A percentile compares a stretch with the other conserved stretches of the same genome.
Conservation (phyloP, 2,797 vertebrate species). For the Spea hammondii region DNA sequence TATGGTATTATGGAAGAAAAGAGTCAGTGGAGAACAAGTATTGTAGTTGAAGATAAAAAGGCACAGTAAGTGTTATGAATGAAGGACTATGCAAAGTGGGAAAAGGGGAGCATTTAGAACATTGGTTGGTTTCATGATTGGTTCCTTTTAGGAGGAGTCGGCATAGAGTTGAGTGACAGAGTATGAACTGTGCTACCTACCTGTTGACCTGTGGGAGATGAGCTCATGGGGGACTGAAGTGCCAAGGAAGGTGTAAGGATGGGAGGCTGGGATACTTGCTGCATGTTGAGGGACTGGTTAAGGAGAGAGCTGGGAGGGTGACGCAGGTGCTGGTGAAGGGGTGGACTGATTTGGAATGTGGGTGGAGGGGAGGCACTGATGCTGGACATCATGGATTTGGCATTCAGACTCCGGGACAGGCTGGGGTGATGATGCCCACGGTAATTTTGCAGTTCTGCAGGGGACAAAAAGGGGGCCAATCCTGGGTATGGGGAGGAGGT, state of each 20-base stretch:
- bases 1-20: too few relatives aligned
- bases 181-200: constrained; percentile 63
- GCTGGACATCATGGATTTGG: constrained; percentile 90
- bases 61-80: too few relatives aligned
- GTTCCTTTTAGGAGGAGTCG: too few relatives aligned
- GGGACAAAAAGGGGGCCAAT: constrained; percentile 86
- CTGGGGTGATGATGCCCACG: constrained; percentile 79
- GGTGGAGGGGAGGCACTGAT: constrained; percentile 91
- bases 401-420: constrained; percentile 81
- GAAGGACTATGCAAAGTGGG: neutral
- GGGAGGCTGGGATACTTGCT: constrained; percentile 90
- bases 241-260: constrained; percentile 96
- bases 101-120: neutral
- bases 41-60: too few relatives aligned
- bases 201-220: constrained; percentile 93
- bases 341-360: constrained; percentile 92
- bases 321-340: constrained; percentile 92
- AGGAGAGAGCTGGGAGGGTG: constrained; percentile 86
- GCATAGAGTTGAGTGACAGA: too few relatives aligned
- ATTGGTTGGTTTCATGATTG: too few relatives aligned
- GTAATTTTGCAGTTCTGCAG: constrained; percentile 91
- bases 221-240: constrained; percentile 84
- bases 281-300: constrained; percentile 93
- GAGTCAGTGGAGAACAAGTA: too few relatives aligned
- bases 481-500: constrained; percentile 86